Evolutionary conservation across 2,797 vertebrate species (phyloP), one percentile per base, ranked within the genome.

Genomic region (Tauraco hartlaubi): DNA sequence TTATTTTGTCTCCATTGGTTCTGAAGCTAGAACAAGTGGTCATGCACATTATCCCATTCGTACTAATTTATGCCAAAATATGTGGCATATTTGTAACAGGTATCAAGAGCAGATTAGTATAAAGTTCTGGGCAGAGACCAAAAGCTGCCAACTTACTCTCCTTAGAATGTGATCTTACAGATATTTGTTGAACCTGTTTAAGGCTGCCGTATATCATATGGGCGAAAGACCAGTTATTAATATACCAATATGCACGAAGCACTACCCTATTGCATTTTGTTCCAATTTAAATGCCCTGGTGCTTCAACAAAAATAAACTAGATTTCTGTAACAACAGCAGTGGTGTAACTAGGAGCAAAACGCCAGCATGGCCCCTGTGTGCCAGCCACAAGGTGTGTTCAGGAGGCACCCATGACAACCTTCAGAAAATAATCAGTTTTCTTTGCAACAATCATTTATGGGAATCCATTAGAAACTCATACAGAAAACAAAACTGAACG

Each of bases 1-100:
- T 85, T 92, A 85, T 93, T 95, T 93, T 87, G 56, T 80, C 74
- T 62, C 85, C 63, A 54, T 21, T 74, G 77, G 63, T 95, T 91
- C 77, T 61, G 58, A 90, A 80, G 63, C 69, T 64, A 74, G 63
- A 82, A 77, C 37, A 85, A 94, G 69, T 48, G 28, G 73, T 78
- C 74, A 84, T 64, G 91, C 52, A 94, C 92, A 92, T 94, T 91
- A 68, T 48, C 8, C 59, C 54, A 66, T 41, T 92, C 16, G 3
- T 67, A 43, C 64, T 75, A 74, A 94, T 94, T 80, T 64, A 85
- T 58, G 55, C 55, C 67, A 71, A 90, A 97, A 94, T 75, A 92
- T 48, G 46, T 69, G 77, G n/a, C 8, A 13, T 79, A 63, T 66
- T 44, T 68, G 29, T 23, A 76, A 84, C 5, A 71, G 41, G 39